Evolutionary conservation across 2,888 invertebrate species (phyloP).

Genomic region (Cybosia mesomella): DNA sequence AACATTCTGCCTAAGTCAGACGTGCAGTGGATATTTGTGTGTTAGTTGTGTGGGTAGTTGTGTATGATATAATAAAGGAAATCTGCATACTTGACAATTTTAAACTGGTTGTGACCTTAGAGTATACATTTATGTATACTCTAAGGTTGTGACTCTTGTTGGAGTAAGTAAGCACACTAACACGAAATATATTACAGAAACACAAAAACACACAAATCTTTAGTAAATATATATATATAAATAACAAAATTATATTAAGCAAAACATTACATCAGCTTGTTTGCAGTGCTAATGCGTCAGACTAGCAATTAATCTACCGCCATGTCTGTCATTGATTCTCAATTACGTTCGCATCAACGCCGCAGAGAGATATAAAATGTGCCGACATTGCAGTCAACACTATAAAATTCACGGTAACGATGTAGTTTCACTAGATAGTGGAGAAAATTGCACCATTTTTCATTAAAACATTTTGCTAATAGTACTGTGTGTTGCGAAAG

Average conservation of each 20-base stretch:
- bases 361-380: conserved; percentile 17
- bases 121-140: too few relatives aligned
- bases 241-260: neutral
- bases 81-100: too few relatives aligned
- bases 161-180: too few relatives aligned
- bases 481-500: neutral
- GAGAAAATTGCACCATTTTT: neutral
- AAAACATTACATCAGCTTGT: conserved; percentile 24
- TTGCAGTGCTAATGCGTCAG: conserved; percentile 48
- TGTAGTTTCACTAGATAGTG: neutral
- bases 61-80: too few relatives aligned
- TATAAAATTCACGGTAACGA: neutral
- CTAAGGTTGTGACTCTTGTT: too few relatives aligned
- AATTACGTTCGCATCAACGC: conserved; percentile 60
- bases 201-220: too few relatives aligned
- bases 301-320: conserved; percentile 61
- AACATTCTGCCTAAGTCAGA: too few relatives aligned
- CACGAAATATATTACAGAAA: too few relatives aligned
- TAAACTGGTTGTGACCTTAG: too few relatives aligned
- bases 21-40: too few relatives aligned
- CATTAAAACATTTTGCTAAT: neutral
- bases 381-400: neutral
- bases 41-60: too few relatives aligned
- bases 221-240: too few relatives aligned
- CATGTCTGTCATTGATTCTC: conserved; percentile 63